These are phyloP conservation scores for Spinus pinus DNA, from an alignment of 2,797 vertebrate species.

Conservation along the genomic window DNA sequence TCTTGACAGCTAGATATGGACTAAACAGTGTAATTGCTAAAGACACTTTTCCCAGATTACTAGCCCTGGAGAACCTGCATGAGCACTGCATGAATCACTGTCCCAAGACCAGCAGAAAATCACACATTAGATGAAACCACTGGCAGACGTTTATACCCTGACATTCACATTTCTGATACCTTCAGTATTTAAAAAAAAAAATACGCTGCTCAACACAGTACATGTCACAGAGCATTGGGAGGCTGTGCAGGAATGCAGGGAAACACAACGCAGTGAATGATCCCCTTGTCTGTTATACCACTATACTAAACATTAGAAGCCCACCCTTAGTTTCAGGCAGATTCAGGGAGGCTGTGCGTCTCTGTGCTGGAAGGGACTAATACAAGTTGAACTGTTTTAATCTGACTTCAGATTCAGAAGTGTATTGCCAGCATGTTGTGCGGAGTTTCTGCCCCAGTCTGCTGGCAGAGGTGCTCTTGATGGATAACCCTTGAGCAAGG, in stretches of 20 bases:
- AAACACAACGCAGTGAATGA: not conserved
- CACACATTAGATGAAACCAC: not conserved
- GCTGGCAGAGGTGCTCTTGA: not conserved
- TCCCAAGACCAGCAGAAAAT: not conserved
- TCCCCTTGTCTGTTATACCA: not conserved
- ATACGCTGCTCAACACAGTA: not conserved
- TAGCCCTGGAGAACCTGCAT: not conserved
- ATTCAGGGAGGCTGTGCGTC: not conserved
- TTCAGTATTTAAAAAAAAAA: not conserved
- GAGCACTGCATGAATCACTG: not conserved
- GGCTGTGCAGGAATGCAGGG: accelerated
- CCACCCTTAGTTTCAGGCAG: not conserved
- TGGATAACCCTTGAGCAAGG: not conserved
- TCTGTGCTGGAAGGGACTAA: not conserved
- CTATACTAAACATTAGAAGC: not conserved
- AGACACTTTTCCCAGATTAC: not conserved
- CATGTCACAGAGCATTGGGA: not conserved
- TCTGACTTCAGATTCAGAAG: not conserved
- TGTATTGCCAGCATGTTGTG: not conserved
- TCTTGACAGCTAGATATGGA: not conserved
- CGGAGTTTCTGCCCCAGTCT: not conserved
- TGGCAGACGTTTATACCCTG: not conserved
- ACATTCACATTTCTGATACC: not conserved
- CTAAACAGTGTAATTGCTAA: not conserved
- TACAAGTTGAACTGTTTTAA: not conserved